A percentile compares a stretch with the other conserved stretches of the same genome.
phyloP scores from a whole-genome alignment of 2,113 vertebrate genomes.

The Scatophagus argus region DNA sequence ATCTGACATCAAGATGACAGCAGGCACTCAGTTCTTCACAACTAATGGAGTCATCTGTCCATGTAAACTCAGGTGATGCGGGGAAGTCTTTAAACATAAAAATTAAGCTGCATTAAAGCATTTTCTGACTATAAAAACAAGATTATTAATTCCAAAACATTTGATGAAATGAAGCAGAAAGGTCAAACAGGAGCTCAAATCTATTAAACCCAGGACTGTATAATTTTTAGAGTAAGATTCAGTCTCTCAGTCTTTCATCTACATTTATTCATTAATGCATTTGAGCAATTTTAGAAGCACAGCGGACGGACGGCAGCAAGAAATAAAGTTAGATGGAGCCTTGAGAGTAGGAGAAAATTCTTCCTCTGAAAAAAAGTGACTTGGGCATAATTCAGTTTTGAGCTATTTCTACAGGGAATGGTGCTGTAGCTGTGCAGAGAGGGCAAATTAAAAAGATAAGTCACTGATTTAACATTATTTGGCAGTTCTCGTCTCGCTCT shows the following conservation, averaged over 20 bases:
- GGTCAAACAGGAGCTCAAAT: constrained; percentile 28
- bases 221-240: constrained; percentile 16
- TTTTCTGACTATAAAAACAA: constrained; percentile 6
- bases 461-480: constrained; percentile 39
- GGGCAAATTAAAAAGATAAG: constrained; percentile 46
- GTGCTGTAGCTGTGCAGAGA: not conserved
- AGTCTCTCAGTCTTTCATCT: constrained; percentile 22
- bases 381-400: constrained; percentile 44
- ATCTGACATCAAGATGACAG: constrained; percentile 44
- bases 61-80: constrained; percentile 20
- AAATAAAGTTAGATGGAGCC: not conserved
- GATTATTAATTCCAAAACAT: not conserved
- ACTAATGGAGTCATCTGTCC: constrained; percentile 43
- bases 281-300: not conserved
- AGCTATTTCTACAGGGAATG: not conserved
- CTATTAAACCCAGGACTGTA: constrained; percentile 11
- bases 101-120: not conserved
- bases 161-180: constrained; percentile 12
- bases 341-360: not conserved
- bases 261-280: not conserved
- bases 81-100: constrained; percentile 7
- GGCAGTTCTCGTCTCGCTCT: constrained; percentile 3
- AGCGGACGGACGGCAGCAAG: not conserved
- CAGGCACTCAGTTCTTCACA: constrained; percentile 3
- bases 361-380: constrained; percentile 35